These are phyloP conservation scores for Papilio glaucus DNA, from an alignment of 1,140 invertebrate genomes.

Conservation along the genomic window DNA sequence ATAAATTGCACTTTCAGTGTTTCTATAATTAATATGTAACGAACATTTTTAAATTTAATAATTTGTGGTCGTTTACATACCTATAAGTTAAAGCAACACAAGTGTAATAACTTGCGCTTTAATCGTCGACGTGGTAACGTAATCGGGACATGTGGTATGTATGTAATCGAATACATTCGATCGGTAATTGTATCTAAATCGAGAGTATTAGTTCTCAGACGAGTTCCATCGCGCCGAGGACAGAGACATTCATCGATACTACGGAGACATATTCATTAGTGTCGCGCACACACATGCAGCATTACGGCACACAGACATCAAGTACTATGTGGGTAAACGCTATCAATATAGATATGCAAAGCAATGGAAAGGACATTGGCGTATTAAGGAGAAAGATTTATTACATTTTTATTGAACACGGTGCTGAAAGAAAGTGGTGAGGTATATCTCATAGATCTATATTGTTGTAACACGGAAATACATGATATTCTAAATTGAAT, in stretches of 20 bases:
- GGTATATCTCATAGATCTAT: neutral
- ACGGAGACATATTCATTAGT: conserved; percentile 74
- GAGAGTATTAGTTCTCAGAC: conserved; percentile 64
- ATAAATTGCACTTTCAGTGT: too few species aligned
- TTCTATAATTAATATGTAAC: too few species aligned
- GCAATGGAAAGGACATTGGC: conserved; percentile 42
- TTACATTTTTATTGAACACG: too few species aligned
- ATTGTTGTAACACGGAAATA: neutral
- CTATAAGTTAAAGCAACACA: neutral
- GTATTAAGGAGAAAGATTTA: conserved; percentile 20
- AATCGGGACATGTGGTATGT: conserved; percentile 38
- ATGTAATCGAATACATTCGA: conserved; percentile 61
- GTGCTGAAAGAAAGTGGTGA: too few species aligned
- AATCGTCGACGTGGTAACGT: conserved; percentile 32
- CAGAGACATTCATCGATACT: conserved; percentile 61
- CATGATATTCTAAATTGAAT: too few species aligned
- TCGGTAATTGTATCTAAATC: conserved; percentile 70
- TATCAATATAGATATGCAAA: conserved; percentile 47
- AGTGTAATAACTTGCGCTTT: conserved; percentile 32
- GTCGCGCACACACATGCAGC: conserved; percentile 45
- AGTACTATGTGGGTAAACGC: conserved; percentile 49
- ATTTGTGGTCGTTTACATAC: conserved; percentile 22
- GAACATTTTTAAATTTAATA: neutral
- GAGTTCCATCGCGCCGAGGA: conserved; percentile 49
- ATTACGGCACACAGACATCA: conserved; percentile 47